Percentiles rank a stretch among this genome's conserved stretches.
phyloP scores from a whole-genome alignment of 2,113 vertebrate genomes.

The Barnardius zonarius region DNA sequence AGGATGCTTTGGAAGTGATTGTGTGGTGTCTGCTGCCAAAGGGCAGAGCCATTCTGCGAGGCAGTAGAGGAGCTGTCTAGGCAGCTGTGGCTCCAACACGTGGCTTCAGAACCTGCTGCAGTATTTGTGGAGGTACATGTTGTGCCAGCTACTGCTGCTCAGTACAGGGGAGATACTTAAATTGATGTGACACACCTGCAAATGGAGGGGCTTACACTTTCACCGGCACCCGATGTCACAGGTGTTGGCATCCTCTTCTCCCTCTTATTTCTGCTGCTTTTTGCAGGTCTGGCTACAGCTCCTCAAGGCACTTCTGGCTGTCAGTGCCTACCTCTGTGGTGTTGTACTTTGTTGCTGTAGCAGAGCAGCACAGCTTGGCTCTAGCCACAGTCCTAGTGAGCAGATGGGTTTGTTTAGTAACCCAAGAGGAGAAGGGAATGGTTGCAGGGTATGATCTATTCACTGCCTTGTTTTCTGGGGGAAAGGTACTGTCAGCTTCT shows the following conservation, averaged over 20 bases:
- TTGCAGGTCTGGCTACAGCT: background rate
- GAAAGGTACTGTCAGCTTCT: background rate
- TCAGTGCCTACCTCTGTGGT: background rate
- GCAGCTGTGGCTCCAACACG: fast-evolving
- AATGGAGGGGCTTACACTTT: background rate
- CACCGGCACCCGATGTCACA: background rate
- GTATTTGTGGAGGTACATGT: fast-evolving
- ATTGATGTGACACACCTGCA: background rate
- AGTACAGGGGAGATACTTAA: background rate
- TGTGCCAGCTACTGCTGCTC: background rate
- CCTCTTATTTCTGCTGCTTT: background rate
- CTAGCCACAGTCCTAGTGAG: background rate
- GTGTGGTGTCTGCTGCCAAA: background rate
- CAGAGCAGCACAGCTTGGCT: background rate
- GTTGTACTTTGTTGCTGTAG: background rate
- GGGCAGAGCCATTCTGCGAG: background rate
- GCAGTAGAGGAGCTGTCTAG: background rate
- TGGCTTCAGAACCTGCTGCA: background rate
- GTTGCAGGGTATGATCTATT: background rate
- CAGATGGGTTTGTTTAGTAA: background rate
- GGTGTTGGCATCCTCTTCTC: background rate
- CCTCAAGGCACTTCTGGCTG: fast-evolving
- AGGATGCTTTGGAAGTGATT: fast-evolving
- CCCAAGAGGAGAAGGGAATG: background rate
- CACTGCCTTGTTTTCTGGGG: background rate